phyloP scores from a whole-genome alignment of 2,888 invertebrate species.

The Cosmia pyralina region DNA sequence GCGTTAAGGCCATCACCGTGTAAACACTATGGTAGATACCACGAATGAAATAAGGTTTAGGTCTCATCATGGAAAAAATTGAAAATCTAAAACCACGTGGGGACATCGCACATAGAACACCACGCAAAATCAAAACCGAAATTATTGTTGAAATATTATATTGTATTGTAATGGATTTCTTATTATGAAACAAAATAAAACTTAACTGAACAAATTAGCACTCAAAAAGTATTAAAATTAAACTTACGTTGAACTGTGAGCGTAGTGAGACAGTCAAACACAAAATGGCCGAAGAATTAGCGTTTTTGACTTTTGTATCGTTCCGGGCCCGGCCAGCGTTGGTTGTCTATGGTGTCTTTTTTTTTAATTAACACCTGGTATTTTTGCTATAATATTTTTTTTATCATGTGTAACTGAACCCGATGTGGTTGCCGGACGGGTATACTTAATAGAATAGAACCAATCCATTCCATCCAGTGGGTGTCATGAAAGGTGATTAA shows the following conservation, averaged over 20 bases:
- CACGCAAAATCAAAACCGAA: neutral
- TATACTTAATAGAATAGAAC: no score
- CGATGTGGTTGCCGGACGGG: no score
- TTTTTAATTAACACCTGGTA: slow-evolving; percentile 15
- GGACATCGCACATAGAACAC: slow-evolving; percentile 10
- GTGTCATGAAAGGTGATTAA: no score
- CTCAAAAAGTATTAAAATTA: neutral
- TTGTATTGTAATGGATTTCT: no score
- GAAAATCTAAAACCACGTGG: slow-evolving; percentile 77
- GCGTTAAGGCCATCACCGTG: slow-evolving; percentile 86
- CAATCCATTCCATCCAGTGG: no score
- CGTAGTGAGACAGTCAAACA: slow-evolving; percentile 82
- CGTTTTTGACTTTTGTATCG: neutral
- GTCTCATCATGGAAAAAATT: slow-evolving; percentile 81
- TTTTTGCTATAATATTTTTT: neutral
- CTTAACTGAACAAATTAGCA: neutral
- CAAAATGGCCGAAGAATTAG: slow-evolving; percentile 83
- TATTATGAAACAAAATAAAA: neutral
- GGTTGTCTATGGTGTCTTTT: slow-evolving; percentile 15
- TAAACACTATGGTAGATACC: slow-evolving; percentile 88
- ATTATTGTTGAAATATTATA: neutral
- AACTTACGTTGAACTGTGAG: slow-evolving; percentile 88
- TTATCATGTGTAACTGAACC: neutral
- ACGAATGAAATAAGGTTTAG: slow-evolving; percentile 84
- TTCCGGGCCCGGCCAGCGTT: neutral